A percentile compares a stretch with the other conserved stretches of the same genome.
These are phyloP conservation scores for Fregata magnificens DNA, from an alignment of 2,113 vertebrate genomes.

Conservation along the genomic window DNA sequence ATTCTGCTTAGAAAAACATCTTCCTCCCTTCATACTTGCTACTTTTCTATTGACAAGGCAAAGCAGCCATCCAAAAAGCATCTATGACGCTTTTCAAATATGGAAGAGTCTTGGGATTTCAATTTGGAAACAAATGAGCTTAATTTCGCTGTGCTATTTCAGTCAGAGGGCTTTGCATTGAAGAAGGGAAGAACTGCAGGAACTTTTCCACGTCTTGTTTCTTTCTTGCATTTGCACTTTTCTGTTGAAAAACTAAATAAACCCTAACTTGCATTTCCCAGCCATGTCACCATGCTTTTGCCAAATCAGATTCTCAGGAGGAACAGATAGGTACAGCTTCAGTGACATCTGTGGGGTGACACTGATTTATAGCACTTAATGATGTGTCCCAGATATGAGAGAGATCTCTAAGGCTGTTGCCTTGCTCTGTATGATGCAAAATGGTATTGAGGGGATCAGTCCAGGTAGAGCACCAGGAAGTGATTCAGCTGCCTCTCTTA, in stretches of 20 bases:
- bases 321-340: background rate
- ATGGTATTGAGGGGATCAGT: background rate
- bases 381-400: background rate
- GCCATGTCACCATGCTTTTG: background rate
- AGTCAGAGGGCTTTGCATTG: background rate
- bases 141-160: constrained; percentile 14
- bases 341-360: background rate
- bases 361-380: background rate
- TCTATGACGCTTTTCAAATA: background rate
- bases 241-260: background rate
- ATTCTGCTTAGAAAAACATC: background rate
- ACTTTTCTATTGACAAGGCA: background rate
- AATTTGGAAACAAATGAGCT: constrained; percentile 35
- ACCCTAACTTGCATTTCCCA: background rate
- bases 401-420: background rate
- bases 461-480: background rate
- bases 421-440: background rate
- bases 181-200: background rate
- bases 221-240: background rate
- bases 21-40: background rate
- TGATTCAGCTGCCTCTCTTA: background rate
- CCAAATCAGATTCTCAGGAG: background rate
- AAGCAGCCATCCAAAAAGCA: constrained; percentile 32
- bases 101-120: constrained; percentile 32
- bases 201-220: background rate